Percentiles rank a stretch among this genome's conserved stretches.
Evolutionary conservation across 2,888 invertebrate genomes (phyloP).

Genomic region (Orthosia cruda): DNA sequence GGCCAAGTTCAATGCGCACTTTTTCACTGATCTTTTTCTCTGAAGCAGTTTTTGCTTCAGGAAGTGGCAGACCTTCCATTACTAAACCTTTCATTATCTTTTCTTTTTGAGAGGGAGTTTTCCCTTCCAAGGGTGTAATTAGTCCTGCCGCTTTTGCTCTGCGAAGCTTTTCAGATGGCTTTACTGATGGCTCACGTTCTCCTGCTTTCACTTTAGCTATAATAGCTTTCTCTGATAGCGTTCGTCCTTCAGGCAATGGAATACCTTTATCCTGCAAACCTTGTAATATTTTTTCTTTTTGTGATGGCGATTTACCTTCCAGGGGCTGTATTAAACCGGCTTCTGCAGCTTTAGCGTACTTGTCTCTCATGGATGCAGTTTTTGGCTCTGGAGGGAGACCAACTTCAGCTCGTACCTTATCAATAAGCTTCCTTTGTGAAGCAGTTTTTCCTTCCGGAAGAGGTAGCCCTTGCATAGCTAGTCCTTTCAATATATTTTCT

Average conservation of each 20-base stretch:
- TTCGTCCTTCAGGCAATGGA: conserved; percentile 34
- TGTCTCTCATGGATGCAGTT: background rate
- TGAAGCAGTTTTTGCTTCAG: conserved; percentile 20
- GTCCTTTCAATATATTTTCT: conserved; percentile 66
- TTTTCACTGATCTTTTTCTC: conserved; percentile 6
- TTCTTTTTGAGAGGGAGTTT: conserved; percentile 18
- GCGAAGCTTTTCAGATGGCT: conserved; percentile 20
- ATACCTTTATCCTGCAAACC: background rate
- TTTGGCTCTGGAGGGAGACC: conserved; percentile 6
- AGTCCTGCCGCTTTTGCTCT: conserved; percentile 4
- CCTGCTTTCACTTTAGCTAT: conserved; percentile 30
- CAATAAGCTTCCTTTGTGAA: conserved; percentile 60
- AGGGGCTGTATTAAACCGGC: background rate
- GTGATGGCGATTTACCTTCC: background rate
- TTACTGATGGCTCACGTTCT: conserved; percentile 2
- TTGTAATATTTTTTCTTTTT: conserved; percentile 3
- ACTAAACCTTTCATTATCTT: conserved; percentile 10
- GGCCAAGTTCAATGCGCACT: background rate
- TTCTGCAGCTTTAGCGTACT: conserved; percentile 5
- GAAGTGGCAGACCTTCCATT: conserved; percentile 15
- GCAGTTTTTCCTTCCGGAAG: conserved; percentile 67
- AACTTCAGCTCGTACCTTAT: conserved; percentile 6
- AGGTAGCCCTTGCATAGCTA: conserved; percentile 66
- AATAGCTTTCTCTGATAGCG: conserved; percentile 51
- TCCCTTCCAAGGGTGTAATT: conserved; percentile 24